Conservation (phyloP, 2,797 vertebrate genomes). For the Crenichthys baileyi region DNA sequence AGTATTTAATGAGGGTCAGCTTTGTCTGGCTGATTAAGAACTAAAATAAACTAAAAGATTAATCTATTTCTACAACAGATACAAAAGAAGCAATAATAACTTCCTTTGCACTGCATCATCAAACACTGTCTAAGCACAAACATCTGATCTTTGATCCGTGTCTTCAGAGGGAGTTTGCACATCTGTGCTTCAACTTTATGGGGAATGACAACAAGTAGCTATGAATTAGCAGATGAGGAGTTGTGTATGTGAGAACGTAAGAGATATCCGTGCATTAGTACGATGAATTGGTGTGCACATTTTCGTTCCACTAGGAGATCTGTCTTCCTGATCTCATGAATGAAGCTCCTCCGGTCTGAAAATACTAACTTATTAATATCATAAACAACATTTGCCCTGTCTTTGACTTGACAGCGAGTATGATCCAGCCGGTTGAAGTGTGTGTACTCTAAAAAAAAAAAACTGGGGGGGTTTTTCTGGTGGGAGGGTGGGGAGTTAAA, state of each 20-base stretch:
- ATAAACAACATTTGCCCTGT: background rate
- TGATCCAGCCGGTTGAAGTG: constrained; percentile 5
- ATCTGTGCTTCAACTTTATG: background rate
- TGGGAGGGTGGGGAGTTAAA: no score
- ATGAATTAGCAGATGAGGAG: background rate
- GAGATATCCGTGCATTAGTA: constrained; percentile 9
- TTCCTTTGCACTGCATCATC: background rate
- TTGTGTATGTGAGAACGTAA: constrained; percentile 14
- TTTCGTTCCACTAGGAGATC: constrained; percentile 35
- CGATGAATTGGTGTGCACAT: no score
- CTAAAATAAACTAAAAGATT: background rate
- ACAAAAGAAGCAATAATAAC: background rate
- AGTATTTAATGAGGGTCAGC: background rate
- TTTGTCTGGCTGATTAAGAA: background rate
- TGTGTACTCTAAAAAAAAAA: background rate
- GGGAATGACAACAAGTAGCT: background rate
- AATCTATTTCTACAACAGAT: background rate
- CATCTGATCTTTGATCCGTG: background rate
- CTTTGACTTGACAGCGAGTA: background rate
- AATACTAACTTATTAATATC: background rate
- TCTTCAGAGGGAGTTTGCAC: background rate
- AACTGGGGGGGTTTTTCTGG: constrained; percentile 7
- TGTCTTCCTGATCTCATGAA: constrained; percentile 45
- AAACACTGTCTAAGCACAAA: background rate
- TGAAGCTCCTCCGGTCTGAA: constrained; percentile 51